These are phyloP conservation scores for Gorsachius goisagi DNA, from an alignment of 2,113 vertebrate species.

Conservation along the genomic window DNA sequence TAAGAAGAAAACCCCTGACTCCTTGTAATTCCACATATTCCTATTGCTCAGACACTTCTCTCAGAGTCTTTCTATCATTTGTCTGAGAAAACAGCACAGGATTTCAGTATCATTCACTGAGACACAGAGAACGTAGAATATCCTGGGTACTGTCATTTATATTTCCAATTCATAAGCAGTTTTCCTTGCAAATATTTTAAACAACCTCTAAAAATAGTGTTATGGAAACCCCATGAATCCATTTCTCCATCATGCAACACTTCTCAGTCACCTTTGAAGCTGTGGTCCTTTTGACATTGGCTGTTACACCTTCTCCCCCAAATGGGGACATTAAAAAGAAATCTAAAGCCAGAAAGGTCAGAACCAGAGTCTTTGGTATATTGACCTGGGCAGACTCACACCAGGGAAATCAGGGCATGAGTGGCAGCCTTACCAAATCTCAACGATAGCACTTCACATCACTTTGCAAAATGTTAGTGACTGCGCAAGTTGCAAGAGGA, in stretches of 20 bases:
- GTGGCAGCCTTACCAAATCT: background rate
- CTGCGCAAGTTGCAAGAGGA: background rate
- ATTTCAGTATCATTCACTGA: background rate
- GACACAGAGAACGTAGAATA: background rate
- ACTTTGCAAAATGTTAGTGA: background rate
- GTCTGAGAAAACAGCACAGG: background rate
- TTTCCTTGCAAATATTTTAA: background rate
- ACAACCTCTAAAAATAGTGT: background rate
- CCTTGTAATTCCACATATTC: background rate
- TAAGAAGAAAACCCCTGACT: background rate
- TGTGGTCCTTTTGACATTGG: background rate
- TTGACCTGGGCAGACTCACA: background rate
- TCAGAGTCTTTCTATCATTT: background rate
- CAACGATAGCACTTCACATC: background rate
- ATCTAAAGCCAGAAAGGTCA: background rate
- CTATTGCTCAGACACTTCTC: background rate
- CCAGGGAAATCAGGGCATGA: background rate
- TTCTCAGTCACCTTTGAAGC: background rate
- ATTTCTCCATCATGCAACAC: background rate
- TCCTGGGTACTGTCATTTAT: background rate
- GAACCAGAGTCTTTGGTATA: background rate
- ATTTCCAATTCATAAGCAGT: background rate
- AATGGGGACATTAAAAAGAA: background rate
- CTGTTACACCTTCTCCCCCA: background rate
- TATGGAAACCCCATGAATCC: background rate